Evolutionary conservation across 2,113 vertebrate species (phyloP), one percentile per base, ranked within the genome.

Genomic region (Maccullochella peelii): DNA sequence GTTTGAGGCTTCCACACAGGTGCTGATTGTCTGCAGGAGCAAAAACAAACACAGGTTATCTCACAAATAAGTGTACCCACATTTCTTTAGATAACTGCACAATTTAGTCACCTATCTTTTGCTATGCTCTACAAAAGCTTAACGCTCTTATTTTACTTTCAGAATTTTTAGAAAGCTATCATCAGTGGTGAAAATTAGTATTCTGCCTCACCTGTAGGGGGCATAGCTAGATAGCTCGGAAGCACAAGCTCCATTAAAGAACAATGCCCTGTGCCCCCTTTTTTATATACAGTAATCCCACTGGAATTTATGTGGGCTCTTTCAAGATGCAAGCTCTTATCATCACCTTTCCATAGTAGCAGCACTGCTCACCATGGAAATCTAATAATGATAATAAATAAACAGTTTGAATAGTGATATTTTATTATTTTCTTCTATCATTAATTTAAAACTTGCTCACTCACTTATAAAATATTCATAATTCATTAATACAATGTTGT

Each of bases 1-100:
- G 73, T 86, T 2, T 90, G 55, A 94, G 86, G 70, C 83, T 84
- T 71, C 21, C 55, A 82, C 93, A 95, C 50, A 82, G 70, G 27
- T 50, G 44, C 25, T 55, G 62, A 61, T 38, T 79, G 27, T 88
- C 92, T 94, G 84, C 10, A 68, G 44, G 38, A 68, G 21, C 8
- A 16, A 75, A 79, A 72, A 73, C n/a, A 77, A 67, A 76, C 58
- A 61, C 14, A 58, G 11, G 12, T 73, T 20, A 59, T 58, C 16
- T 30, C 27, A 73, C 4, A 61, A 65, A 38, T 44, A 0, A 40
- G 11, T 38, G 1, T 27, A 40, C 33, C 16, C 30, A 58, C 25
- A 55, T 82, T 63, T 47, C 15, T 62, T 73, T 55, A 47, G 14
- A 67, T 55, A 33, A 66, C 18, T 58, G 6, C n/a, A 27, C 14